phyloP scores from a whole-genome alignment of 2,797 vertebrate species.

The Parotocinclus haroldoi region DNA sequence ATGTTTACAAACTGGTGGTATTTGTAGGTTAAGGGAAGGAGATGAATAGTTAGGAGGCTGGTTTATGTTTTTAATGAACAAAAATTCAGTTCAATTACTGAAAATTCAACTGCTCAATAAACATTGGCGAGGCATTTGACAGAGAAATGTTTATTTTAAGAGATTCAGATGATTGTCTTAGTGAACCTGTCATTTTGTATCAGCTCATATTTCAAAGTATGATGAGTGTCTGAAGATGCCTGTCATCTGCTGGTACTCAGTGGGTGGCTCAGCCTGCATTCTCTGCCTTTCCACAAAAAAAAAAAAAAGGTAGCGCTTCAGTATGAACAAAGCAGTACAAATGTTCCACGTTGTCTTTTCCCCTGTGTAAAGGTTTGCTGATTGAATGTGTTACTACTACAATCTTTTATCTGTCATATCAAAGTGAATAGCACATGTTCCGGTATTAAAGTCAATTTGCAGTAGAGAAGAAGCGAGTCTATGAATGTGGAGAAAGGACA shows the following conservation, averaged over 20 bases:
- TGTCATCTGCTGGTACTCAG: neutral
- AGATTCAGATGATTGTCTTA: no score
- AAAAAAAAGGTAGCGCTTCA: neutral
- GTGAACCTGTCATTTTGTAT: neutral
- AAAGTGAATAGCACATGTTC: constrained; percentile 56
- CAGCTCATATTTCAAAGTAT: neutral
- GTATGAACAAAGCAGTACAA: constrained; percentile 14
- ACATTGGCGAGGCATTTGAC: no score
- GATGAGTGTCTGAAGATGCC: neutral
- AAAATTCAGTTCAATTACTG: no score
- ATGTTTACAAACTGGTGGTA: no score
- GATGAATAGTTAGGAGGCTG: no score
- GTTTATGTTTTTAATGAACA: no score
- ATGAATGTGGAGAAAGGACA: constrained; percentile 56
- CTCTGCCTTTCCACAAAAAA: neutral
- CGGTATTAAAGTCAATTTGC: constrained; percentile 57
- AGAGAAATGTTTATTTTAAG: no score
- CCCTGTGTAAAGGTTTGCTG: constrained; percentile 45
- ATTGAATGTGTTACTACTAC: constrained; percentile 54
- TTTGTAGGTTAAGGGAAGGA: no score
- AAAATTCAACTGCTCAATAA: no score
- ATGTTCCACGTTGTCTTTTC: neutral
- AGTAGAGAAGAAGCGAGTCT: constrained; percentile 45
- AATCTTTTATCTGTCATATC: constrained; percentile 64
- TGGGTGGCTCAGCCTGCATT: neutral